phyloP scores from a whole-genome alignment of 2,113 vertebrate genomes.

The Amblyornis subalaris region DNA sequence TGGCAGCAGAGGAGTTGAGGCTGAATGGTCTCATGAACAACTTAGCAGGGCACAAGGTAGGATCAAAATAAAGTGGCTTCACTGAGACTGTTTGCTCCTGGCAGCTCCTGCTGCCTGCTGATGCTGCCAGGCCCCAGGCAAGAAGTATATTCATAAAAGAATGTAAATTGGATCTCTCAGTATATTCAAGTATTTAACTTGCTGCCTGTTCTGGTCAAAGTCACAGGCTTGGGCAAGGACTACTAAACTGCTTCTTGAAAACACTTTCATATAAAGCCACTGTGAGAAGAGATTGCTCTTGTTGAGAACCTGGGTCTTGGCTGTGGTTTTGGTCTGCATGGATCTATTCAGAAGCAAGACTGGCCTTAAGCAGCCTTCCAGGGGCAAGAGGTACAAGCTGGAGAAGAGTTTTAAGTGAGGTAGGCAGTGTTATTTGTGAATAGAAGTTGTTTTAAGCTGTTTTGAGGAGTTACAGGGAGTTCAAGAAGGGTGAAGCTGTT shows the following conservation, averaged over 20 bases:
- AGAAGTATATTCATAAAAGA: background rate
- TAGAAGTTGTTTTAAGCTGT: background rate
- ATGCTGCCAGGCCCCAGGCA: background rate
- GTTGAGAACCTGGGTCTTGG: background rate
- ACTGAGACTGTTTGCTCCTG: background rate
- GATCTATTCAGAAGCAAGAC: background rate
- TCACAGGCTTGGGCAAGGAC: background rate
- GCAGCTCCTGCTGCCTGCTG: background rate
- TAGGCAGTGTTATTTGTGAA: background rate
- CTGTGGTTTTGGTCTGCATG: background rate
- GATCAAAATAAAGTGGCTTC: background rate
- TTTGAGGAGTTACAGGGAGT: background rate
- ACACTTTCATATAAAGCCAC: background rate
- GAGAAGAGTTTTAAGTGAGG: background rate
- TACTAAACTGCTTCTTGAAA: background rate
- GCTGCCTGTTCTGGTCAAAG: background rate
- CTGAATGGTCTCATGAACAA: background rate
- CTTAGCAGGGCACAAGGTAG: background rate
- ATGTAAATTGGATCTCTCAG: background rate
- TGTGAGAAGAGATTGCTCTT: background rate
- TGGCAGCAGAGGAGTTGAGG: background rate
- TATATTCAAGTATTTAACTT: background rate
- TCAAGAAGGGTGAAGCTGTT: slow-evolving; percentile 10
- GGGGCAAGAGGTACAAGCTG: background rate
- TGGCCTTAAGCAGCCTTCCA: background rate